phyloP scores from a whole-genome alignment of 2,888 invertebrate genomes.

The Andricus curvator region DNA sequence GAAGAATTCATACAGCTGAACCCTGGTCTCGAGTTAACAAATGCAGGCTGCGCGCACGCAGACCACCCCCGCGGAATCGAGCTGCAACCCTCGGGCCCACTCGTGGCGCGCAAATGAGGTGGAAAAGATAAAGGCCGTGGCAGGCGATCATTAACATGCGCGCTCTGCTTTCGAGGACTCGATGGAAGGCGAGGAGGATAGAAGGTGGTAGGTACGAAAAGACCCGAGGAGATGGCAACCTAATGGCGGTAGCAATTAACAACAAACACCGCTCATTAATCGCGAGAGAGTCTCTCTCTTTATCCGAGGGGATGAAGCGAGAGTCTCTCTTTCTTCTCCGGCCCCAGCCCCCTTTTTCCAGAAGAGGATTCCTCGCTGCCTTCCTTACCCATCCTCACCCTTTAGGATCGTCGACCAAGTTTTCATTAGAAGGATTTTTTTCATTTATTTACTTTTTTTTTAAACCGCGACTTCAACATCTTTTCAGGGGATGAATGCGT shows the following conservation, averaged over 20 bases:
- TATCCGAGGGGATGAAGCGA: conserved; percentile 32
- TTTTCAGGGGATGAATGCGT: conserved; percentile 42
- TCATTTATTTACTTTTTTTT: background rate
- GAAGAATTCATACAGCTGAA: conserved; percentile 38
- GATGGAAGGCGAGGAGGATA: conserved; percentile 43
- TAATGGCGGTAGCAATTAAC: conserved; percentile 78
- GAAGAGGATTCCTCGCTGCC: conserved; percentile 14
- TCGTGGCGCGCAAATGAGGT: conserved; percentile 77
- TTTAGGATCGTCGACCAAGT: conserved; percentile 36
- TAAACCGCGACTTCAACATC: conserved; percentile 13
- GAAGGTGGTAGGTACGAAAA: conserved; percentile 52
- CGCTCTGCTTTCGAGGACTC: conserved; percentile 70
- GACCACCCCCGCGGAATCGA: conserved; percentile 50
- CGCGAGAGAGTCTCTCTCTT: conserved; percentile 66
- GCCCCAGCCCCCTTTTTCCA: conserved; percentile 8
- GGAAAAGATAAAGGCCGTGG: conserved; percentile 77
- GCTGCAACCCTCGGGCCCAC: conserved; percentile 63
- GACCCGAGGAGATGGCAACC: conserved; percentile 73
- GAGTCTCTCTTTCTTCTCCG: conserved; percentile 31
- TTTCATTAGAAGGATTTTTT: conserved; percentile 44
- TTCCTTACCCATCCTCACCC: conserved; percentile 34
- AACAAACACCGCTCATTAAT: conserved; percentile 79
- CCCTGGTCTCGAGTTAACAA: conserved; percentile 47
- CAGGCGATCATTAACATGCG: conserved; percentile 77
- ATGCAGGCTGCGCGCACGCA: conserved; percentile 47